Evolutionary conservation across 2,888 invertebrate species (phyloP), one percentile per base, ranked within the genome.

Genomic region (Tryphoninae sp.): DNA sequence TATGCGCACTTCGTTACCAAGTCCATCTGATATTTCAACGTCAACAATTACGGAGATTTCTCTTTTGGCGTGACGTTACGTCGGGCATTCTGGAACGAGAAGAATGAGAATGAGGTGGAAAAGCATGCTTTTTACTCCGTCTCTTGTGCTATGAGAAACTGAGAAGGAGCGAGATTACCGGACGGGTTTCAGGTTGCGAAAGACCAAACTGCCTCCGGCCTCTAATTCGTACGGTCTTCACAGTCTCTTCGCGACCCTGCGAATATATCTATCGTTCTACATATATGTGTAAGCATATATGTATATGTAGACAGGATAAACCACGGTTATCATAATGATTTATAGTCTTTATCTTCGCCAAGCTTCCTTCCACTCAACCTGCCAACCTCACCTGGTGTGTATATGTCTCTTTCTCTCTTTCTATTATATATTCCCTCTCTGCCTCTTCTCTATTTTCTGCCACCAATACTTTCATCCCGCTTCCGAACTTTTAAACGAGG

Each of bases 311-410:
- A 40, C 62, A 69, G 83, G 78, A 82, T 82, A 82, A 82, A 79
- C 62, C 80, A 81, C 77, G 81, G 84, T 85, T 85, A 85, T 78
- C 76, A 80, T 84, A 84, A 85, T 85, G 86, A 86, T 86, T 85
- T 82, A 83, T 84, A 80, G 83, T 78, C 82, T 83, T 85, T 82
- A 83, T 84, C 80, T 82, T 79, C 42, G 53, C 73, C 42, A 26
- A 68, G 79, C 72, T 79, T 76, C 71, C 78, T 75, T 81, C 73
- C 78, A 73, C 42, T 49, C 65, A 71, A 58, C 73, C 78, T 65
- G 40, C 61, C 73, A 68, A 51, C 59, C 51, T 65, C 59, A 33
- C 16, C 68, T 51, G 59, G 22, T 55, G 23, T 61, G 11, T 65
- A 16, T 58, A 33, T 8, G 13, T 13, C 19, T 33, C 33, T 11